Evolutionary conservation across 2,888 invertebrate genomes (phyloP), one percentile per base, ranked within the genome.

Genomic region (Tipula vernalis): DNA sequence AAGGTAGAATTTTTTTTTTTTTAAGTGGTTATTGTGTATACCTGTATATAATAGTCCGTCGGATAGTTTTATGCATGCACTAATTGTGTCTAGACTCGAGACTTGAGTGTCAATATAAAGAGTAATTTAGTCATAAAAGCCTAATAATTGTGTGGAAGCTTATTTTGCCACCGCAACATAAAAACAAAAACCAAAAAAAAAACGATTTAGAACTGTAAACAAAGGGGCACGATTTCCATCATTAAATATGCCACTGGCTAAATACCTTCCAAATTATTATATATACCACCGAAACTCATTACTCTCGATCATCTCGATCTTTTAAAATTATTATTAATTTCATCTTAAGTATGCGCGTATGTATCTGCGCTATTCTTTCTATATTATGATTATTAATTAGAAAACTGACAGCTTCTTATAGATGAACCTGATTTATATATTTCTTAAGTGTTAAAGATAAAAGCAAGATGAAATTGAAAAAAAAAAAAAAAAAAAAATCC

Each of bases 361-460:
- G 18, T 57, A 71, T 51, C 51, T 51, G 51, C 51, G 51, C 83
- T 36, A 83, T 84, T 39, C 41, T 28, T 2, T 84, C 84, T 36
- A 39, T 36, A 83, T 83, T 36, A 36, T 41, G 84, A 84, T 84
- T 84, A 84, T 84, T 84, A 84, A 84, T 84, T 84, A 84, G 84
- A 84, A 84, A 84, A 84, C 84, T 84, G 84, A 84, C 84, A 84
- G 84, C 84, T 39, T 84, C 36, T 39, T 84, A 36, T 10, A 39
- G 36, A 36, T 83, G 36, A 36, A 36, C 83, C 36, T 83, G 36
- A 83, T 83, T 83, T 83, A 36, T 15, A 39, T 84, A 15, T 41
- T 84, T 84, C 39, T 84, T 39, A 84, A 84, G 84, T 84, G 84
- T 84, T 84, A 84, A 84, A 84, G 13, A 10, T 47, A 28, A 28